These are phyloP conservation scores for Tubiluchus corallicola DNA, from an alignment of 2,888 invertebrate species.

Conservation along the genomic window DNA sequence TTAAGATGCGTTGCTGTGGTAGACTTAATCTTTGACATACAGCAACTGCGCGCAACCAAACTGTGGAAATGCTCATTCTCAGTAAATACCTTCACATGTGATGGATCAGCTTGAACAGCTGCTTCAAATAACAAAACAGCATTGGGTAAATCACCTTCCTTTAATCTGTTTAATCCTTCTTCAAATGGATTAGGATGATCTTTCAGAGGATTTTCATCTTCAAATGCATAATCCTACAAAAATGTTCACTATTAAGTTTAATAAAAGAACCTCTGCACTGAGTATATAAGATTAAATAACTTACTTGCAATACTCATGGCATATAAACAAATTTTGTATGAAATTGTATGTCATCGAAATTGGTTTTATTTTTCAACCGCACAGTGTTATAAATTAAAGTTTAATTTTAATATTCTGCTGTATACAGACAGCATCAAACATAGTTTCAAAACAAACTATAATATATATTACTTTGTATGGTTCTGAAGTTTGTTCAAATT, in stretches of 20 bases:
- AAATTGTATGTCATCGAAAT: no score
- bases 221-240: slow-evolving; percentile 50
- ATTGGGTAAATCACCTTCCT: slow-evolving; percentile 74
- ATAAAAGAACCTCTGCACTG: no score
- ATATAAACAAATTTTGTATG: no score
- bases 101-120: slow-evolving; percentile 61
- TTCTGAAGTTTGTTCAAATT: slow-evolving; percentile 42
- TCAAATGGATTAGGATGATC: slow-evolving; percentile 56
- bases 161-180: slow-evolving; percentile 61
- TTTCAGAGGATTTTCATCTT: slow-evolving; percentile 63
- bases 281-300: no score
- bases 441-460: no score
- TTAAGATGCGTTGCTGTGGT: no score
- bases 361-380: slow-evolving; percentile 6
- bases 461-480: slow-evolving; percentile 39
- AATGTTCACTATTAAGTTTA: no score
- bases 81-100: slow-evolving; percentile 48
- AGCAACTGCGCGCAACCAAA: no score
- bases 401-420: no score
- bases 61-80: no score
- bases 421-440: slow-evolving; percentile 7
- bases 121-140: slow-evolving; percentile 93
- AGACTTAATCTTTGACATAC: no score
- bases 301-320: no score
- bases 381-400: slow-evolving; percentile 8